Evolutionary conservation across 2,888 invertebrate species (phyloP).

Genomic region (Diaperis boleti): DNA sequence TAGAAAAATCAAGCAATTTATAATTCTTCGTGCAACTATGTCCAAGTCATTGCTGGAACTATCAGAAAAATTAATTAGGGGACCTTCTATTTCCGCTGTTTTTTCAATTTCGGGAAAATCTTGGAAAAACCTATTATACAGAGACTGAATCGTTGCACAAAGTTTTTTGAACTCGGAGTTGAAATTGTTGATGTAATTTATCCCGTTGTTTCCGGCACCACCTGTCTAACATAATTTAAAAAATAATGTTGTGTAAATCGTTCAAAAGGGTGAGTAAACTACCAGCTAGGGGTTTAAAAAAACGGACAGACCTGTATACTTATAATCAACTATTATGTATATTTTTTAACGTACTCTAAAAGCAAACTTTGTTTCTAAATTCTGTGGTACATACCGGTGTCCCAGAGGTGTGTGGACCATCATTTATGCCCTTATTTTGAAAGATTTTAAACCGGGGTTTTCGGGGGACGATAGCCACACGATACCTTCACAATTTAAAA

Average conservation of each 20-base stretch:
- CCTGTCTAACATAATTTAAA: constrained; percentile 29
- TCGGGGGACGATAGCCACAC: too few relatives aligned
- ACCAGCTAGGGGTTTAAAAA: too few relatives aligned
- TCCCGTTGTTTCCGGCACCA: constrained; percentile 12
- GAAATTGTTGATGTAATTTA: constrained; percentile 19
- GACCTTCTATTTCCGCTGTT: not conserved
- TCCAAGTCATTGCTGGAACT: not conserved
- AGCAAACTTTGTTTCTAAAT: too few relatives aligned
- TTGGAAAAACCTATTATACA: constrained; percentile 13
- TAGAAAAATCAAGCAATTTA: constrained; percentile 16
- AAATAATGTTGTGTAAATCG: constrained; percentile 1
- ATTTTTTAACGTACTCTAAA: too few relatives aligned
- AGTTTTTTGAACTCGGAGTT: constrained; percentile 5
- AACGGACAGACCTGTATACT: too few relatives aligned
- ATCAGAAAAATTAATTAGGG: constrained; percentile 9
- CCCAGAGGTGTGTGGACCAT: too few relatives aligned
- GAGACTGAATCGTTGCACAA: constrained; percentile 18
- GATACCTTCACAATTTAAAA: too few relatives aligned
- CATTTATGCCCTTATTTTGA: too few relatives aligned
- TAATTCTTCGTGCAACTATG: not conserved
- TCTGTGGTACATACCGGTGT: too few relatives aligned
- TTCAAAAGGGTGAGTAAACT: too few relatives aligned
- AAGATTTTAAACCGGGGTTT: too few relatives aligned
- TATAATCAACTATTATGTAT: too few relatives aligned
- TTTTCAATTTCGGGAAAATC: constrained; percentile 9